These are phyloP conservation scores for Orchesella flavescens DNA, from an alignment of 2,888 invertebrate genomes.

Conservation along the genomic window DNA sequence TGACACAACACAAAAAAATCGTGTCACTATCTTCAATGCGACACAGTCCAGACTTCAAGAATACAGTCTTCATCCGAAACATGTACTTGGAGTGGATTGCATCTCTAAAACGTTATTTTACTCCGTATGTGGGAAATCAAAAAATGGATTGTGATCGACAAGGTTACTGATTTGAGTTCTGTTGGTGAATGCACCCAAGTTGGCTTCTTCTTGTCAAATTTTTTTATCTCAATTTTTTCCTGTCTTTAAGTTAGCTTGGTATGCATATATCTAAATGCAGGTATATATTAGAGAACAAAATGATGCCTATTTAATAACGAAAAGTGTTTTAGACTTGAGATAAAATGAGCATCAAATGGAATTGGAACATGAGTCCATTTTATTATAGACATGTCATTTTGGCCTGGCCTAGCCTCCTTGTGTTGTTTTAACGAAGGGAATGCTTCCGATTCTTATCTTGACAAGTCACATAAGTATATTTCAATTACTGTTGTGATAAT, in stretches of 20 bases:
- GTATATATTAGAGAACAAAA: too few species aligned
- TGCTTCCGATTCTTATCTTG: slow-evolving; percentile 34
- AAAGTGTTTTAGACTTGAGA: background rate
- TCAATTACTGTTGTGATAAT: slow-evolving; percentile 52
- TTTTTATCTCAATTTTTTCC: slow-evolving; percentile 1
- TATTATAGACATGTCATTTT: background rate
- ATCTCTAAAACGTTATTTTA: background rate
- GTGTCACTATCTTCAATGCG: slow-evolving; percentile 22
- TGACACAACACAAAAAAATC: background rate
- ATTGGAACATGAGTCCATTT: background rate
- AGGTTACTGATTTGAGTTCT: slow-evolving; percentile 1
- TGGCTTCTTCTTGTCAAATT: slow-evolving; percentile 52
- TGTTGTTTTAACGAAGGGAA: background rate
- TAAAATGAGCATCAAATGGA: background rate
- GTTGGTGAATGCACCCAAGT: slow-evolving; percentile 38
- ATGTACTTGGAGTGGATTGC: background rate
- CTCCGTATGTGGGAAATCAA: slow-evolving; percentile 24
- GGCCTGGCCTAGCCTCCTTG: too few species aligned
- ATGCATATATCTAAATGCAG: background rate
- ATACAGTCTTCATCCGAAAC: background rate
- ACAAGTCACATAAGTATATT: slow-evolving; percentile 52
- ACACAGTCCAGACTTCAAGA: background rate
- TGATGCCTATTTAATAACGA: too few species aligned
- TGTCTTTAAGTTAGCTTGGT: background rate
- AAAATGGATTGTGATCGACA: slow-evolving; percentile 18